Base-by-base conservation (phyloP, 30 jellyfish, hydroid and myxozoan genomes). In the Hydractinia symbiolongicarpus region DNA sequence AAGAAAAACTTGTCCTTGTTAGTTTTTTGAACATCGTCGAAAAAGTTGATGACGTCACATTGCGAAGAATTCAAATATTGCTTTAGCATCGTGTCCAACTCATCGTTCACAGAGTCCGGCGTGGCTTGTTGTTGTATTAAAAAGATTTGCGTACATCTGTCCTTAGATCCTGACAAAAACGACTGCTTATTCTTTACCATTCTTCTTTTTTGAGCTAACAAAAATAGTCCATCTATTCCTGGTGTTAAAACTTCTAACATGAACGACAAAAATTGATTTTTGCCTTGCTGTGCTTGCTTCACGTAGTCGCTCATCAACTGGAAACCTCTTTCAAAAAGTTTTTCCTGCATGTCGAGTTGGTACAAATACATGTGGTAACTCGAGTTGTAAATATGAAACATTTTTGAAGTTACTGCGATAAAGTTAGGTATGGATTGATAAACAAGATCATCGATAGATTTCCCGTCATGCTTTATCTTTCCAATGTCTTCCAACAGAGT, bases 401-500 rank as follows among this genome's bases (percentile, higher is more conserved):
- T 8, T 77, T 19, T 77, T 15, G 54, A 21, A 10, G 81, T 16
- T 21, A 6, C 21, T 4, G 72, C 30, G 9, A 55, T 13, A 53
- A 77, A 53, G 17, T 55, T 67, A 51, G 86, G 86, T 21, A 81
- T 5, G 40, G 61, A 30, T 6, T 19, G 77, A 68, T 77, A 57
- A 20, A 84, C 69, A 56, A 50, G 86, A 8, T 73, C 73, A 56
- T 84, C 88, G 58, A 89, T 69, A 6, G 92, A 76, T 44, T 64
- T 82, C 44, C 77, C 79, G 6, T 84, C 87, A 58, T 77, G 19
- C 49, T 79, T 64, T 78, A 71, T 56, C 50, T 64, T 83, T 40
- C 96, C 96, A 15, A 89, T 55, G 30, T 52, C 77, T 11, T 66
- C 61, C 81, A 89, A 14, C 40, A 77, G 78, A 11, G 61, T 89